phyloP scores from a whole-genome alignment of 1,140 invertebrate genomes.

The Bombyx mandarina region DNA sequence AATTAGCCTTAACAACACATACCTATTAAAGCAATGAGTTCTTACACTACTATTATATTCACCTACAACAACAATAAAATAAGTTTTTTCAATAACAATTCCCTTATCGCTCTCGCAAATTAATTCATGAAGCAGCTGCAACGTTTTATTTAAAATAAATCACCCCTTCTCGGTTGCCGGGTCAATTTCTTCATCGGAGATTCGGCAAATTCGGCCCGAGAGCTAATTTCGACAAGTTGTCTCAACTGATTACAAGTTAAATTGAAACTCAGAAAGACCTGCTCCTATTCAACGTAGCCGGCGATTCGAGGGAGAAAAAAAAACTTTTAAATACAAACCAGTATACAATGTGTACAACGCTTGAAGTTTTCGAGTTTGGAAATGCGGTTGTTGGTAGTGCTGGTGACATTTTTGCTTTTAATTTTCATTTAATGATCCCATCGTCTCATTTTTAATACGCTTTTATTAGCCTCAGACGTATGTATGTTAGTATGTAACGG shows the following conservation, averaged over 20 bases:
- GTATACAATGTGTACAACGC: not conserved
- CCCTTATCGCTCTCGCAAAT: not conserved
- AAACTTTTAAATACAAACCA: slow-evolving; percentile 18
- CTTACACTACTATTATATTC: too few species aligned
- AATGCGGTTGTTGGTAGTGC: too few species aligned
- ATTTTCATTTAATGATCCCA: too few species aligned
- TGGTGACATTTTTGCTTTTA: too few species aligned
- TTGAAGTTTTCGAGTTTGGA: too few species aligned
- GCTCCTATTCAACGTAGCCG: slow-evolving; percentile 19
- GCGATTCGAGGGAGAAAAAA: slow-evolving; percentile 15
- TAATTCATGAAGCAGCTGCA: too few species aligned
- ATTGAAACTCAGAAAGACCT: slow-evolving; percentile 40
- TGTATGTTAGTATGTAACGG: too few species aligned
- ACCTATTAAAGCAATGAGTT: too few species aligned
- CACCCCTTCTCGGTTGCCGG: slow-evolving; percentile 1
- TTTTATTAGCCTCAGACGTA: too few species aligned
- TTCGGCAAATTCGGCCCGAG: slow-evolving; percentile 19
- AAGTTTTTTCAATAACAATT: not conserved
- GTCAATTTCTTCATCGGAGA: slow-evolving; percentile 12
- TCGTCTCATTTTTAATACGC: too few species aligned
- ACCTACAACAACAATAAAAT: not conserved
- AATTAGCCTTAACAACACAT: too few species aligned
- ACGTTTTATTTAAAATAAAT: too few species aligned
- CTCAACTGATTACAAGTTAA: slow-evolving; percentile 46
- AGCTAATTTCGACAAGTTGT: slow-evolving; percentile 36